Conservation (phyloP, 2,797 vertebrate species). For the Pseudochaenichthys georgianus region DNA sequence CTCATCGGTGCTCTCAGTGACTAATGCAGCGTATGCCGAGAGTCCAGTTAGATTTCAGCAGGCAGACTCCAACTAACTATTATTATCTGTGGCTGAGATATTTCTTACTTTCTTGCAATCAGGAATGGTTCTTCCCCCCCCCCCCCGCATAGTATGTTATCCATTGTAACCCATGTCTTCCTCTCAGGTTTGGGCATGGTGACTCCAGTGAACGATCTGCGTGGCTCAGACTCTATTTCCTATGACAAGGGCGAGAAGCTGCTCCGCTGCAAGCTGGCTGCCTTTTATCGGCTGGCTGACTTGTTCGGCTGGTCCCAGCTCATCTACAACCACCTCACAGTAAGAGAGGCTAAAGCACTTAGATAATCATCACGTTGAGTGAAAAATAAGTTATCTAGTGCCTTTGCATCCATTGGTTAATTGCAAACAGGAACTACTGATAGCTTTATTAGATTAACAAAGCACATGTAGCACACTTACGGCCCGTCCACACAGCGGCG, state of each 20-base stretch:
- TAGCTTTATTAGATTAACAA: neutral
- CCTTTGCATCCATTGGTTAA: neutral
- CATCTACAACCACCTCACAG: constrained; percentile 99
- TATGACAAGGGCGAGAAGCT: constrained; percentile 98
- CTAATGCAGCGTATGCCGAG: constrained; percentile 32
- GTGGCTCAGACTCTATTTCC: constrained; percentile 97
- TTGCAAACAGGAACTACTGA: neutral
- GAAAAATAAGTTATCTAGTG: neutral
- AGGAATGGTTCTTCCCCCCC: neutral
- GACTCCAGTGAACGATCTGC: constrained; percentile 96
- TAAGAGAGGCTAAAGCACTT: constrained; percentile 74
- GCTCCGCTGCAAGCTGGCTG: constrained; percentile 94
- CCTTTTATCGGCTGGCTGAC: constrained; percentile 95
- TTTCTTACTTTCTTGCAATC: neutral
- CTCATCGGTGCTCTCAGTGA: constrained; percentile 34
- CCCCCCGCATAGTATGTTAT: neutral
- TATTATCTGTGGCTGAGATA: neutral
- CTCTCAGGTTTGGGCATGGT: constrained; percentile 96
- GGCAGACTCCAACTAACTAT: neutral
- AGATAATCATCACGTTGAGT: neutral
- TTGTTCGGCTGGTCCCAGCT: constrained; percentile 98
- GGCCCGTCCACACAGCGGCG: no score
- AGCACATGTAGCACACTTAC: no score
- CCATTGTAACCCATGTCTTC: neutral
- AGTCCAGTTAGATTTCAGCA: constrained; percentile 3